Conservation (phyloP, 2,113 vertebrate species). For the Dendropsophus ebraccatus region DNA sequence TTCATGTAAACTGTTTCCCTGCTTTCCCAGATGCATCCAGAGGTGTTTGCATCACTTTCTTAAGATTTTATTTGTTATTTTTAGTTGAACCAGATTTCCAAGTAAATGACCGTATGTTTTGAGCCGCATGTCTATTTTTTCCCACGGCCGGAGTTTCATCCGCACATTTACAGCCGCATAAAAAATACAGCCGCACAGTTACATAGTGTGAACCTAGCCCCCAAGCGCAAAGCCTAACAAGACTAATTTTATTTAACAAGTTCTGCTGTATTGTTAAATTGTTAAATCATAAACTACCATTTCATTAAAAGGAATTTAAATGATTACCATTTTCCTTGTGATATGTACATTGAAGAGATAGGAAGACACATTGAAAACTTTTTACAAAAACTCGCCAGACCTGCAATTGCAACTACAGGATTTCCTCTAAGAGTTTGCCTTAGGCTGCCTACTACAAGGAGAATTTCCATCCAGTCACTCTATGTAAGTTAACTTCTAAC, state of each 20-base stretch:
- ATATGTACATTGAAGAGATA: background rate
- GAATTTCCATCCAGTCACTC: background rate
- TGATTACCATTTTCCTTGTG: background rate
- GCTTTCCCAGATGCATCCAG: too few relatives aligned
- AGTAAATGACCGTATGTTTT: too few relatives aligned
- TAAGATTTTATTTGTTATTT: too few relatives aligned
- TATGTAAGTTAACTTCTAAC: background rate
- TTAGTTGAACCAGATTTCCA: too few relatives aligned
- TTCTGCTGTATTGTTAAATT: background rate
- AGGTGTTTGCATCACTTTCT: too few relatives aligned
- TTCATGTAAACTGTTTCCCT: too few relatives aligned
- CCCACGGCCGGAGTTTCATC: too few relatives aligned
- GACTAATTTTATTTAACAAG: background rate
- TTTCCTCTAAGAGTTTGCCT: background rate
- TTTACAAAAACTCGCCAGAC: background rate
- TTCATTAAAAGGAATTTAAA: background rate
- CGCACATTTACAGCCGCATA: too few relatives aligned
- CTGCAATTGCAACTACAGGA: constrained; percentile 1
- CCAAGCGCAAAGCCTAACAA: background rate
- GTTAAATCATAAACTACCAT: background rate
- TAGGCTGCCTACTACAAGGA: background rate
- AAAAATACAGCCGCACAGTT: too few relatives aligned
- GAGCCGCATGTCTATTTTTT: too few relatives aligned
- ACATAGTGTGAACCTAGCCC: too few relatives aligned
- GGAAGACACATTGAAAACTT: background rate